A percentile compares a stretch with the other conserved stretches of the same genome.
Evolutionary conservation across 1,140 invertebrate species (phyloP).

Genomic region (Atta colombica): DNA sequence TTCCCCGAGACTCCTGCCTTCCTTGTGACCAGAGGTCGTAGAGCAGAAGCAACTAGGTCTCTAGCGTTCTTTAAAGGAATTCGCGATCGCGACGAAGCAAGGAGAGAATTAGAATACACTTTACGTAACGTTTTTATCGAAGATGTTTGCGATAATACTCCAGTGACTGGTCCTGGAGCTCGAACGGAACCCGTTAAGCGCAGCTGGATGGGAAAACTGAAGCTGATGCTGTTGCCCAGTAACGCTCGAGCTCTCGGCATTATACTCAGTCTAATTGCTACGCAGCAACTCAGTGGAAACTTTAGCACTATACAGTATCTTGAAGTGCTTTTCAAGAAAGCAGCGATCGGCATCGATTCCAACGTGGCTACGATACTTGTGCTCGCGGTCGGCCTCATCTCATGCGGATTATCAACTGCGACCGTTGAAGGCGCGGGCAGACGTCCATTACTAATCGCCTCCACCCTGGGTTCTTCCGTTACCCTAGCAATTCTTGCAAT

Average conservation of each 20-base stretch:
- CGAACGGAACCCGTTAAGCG: slow-evolving; percentile 68
- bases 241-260: slow-evolving; percentile 90
- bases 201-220: slow-evolving; percentile 68
- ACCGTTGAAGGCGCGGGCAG: slow-evolving; percentile 91
- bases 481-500: slow-evolving; percentile 88
- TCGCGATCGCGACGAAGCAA: slow-evolving; percentile 84
- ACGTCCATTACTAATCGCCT: slow-evolving; percentile 89
- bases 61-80: slow-evolving; percentile 89
- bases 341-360: slow-evolving; percentile 87
- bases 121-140: slow-evolving; percentile 81
- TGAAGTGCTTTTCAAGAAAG: slow-evolving; percentile 90
- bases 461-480: slow-evolving; percentile 87
- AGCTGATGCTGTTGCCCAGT: slow-evolving; percentile 81
- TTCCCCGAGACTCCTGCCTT: slow-evolving; percentile 94
- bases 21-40: slow-evolving; percentile 87
- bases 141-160: slow-evolving; percentile 86
- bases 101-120: slow-evolving; percentile 89
- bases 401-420: slow-evolving; percentile 88
- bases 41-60: slow-evolving; percentile 88
- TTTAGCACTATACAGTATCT: slow-evolving; percentile 93
- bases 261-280: slow-evolving; percentile 89
- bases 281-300: slow-evolving; percentile 93
- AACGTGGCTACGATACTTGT: slow-evolving; percentile 90
- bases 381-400: slow-evolving; percentile 90
- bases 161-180: slow-evolving; percentile 38